Conservation (phyloP, 1,140 invertebrate species). For the Diuraphis noxia region DNA sequence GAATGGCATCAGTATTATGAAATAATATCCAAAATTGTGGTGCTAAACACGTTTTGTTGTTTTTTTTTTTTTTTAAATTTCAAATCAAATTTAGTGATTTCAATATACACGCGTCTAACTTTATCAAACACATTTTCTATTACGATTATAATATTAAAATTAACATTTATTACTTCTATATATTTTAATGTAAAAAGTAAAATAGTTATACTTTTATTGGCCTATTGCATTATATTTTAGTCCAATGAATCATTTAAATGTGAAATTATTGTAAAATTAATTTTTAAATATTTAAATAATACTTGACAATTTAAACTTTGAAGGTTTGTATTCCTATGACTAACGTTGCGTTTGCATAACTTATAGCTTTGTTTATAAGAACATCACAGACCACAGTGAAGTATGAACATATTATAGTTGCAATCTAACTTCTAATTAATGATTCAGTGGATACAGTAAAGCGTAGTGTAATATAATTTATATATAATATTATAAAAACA, state of each 20-base stretch:
- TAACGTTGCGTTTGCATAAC: not conserved
- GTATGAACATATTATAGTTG: not conserved
- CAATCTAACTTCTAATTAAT: not conserved
- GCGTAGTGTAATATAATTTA: too few species aligned
- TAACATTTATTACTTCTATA: too few species aligned
- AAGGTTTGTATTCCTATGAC: not conserved
- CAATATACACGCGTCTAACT: too few species aligned
- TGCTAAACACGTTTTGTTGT: not conserved
- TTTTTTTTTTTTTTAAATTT: not conserved
- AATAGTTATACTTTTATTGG: too few species aligned
- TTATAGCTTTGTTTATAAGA: too few species aligned
- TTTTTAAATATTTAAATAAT: not conserved
- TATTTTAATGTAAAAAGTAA: too few species aligned
- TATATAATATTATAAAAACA: not conserved
- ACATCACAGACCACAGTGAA: not conserved
- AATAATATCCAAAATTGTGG: not conserved
- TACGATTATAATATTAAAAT: too few species aligned
- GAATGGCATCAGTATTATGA: not conserved
- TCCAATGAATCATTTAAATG: too few species aligned
- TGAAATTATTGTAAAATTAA: too few species aligned
- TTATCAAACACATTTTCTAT: too few species aligned
- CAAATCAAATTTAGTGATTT: not conserved
- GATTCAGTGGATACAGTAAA: not conserved
- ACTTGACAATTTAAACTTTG: too few species aligned
- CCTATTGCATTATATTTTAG: too few species aligned